Base-by-base conservation (phyloP, 2,888 invertebrate species). In the Callinectes sapidus region DNA sequence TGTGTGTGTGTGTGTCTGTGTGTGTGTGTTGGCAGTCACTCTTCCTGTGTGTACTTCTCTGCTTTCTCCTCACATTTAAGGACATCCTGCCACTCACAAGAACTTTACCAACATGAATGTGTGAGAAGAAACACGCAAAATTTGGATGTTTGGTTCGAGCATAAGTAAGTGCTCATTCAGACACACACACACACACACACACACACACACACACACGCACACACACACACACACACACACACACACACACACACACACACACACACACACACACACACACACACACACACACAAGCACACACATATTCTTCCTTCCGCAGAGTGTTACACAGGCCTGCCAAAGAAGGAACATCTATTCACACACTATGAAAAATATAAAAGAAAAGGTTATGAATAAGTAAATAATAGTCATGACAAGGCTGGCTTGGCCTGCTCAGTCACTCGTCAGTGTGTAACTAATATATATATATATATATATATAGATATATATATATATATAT, bases 1-100 rank as follows among this genome's bases (percentile, higher is more conserved):
- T 71, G 71, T 71, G 71, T 71, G 71, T 71, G 71, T 71, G 71
- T 77, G 77, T 77, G 77, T 77, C 32, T 77, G 77, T 77, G 77
- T 77, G 77, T 18, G 23, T 77, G 77, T 32, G 13, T n/a, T n/a
- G n/a, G n/a, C 18, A 71, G 81, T 81, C 14, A 2, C 32, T 81
- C 14, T 61, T 16, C 32, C 32, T 81, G 81, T 81, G 81, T 81
- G 35, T 35, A 35, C n/a, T 14, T 81, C 10, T 35, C 35, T 35
- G 35, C 16, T 81, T 32, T 81, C 81, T 81, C 13, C 32, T 35
- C 81, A 81, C 35, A 18, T 81, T 81, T 81, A 35, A 16, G 35
- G 35, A 81, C 32, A 81, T 14, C 32, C 35, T 81, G 32, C 81
- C 14, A 5, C 35, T 81, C 14, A 81, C 81, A 18, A 81, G 14